Evolutionary conservation across 2,888 invertebrate genomes (phyloP), one percentile per base, ranked within the genome.

Genomic region (Lasioglossum pauxillum): DNA sequence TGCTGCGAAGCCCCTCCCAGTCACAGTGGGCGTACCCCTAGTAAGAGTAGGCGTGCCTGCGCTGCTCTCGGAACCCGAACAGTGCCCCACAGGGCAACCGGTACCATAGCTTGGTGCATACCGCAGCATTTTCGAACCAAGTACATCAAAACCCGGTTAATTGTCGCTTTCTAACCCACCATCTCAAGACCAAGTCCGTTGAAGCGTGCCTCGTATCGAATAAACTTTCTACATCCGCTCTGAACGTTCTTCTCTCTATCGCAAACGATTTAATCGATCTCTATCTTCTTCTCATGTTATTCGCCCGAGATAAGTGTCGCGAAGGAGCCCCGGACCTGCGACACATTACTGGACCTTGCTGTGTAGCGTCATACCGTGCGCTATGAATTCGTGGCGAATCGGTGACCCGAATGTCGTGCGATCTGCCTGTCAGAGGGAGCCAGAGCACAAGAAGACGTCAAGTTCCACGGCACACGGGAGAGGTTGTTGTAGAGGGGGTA

Each of bases 401-500:
- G 64, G 64, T 85, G 79, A 83, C 83, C 84, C 75, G 83, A 83
- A 76, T 76, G 79, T 83, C 83, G 75, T 73, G 31, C 31, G 67
- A n/a, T 35, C 49, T 72, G 16, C 19, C 79, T 83, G 83, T 73
- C 82, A 82, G 84, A 86, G 86, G 86, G 86, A 86, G 81, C 83
- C 80, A 73, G 78, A 78, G 57, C 76, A 72, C 75, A 83, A 72
- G 85, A 83, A 75, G 84, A 75, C 75, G 80, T 75, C 46, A 69
- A 44, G 78, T 71, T 31, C 44, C 14, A 14, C 14, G 67, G 60
- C 49, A 12, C 23, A 23, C 41, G 31, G 23, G 23, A 19, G 38
- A 19, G 23, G 69, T 19, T n/a, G 8, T 12, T 7, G 12, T 7
- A 19, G 72, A 14, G 31, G 31, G 60, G 31, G 60, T 60, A 75